Conservation (phyloP, 2,797 vertebrate species). For the Eupleurogrammus muticus region DNA sequence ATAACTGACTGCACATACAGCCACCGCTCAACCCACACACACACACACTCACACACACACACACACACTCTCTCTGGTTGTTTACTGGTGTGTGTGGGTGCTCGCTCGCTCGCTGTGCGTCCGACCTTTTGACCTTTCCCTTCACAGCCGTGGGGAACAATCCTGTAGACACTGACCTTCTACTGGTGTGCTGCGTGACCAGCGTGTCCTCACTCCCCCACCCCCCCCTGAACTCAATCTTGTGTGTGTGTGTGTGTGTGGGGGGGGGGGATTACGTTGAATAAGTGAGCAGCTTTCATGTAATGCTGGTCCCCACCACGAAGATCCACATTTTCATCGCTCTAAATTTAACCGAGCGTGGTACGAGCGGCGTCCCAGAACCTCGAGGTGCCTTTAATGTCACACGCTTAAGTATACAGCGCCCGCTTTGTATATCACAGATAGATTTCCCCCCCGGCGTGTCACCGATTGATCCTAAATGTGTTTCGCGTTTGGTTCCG, state of each 20-base stretch:
- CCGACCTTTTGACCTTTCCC: conserved; percentile 54
- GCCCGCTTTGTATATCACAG: not conserved
- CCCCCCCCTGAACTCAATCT: not conserved
- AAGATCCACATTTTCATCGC: not conserved
- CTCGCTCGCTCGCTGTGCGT: not conserved
- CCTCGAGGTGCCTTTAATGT: not conserved
- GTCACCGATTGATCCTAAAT: conserved; percentile 8
- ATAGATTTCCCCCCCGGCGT: not conserved
- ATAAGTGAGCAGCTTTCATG: not conserved
- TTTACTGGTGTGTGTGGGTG: not conserved
- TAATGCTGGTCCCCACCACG: too few species aligned
- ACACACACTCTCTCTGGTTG: not conserved
- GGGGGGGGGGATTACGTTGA: too few species aligned
- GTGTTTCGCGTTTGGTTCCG: not conserved
- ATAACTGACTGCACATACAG: not conserved
- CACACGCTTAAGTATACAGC: not conserved
- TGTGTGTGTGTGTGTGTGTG: conserved; percentile 6
- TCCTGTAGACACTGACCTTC: conserved; percentile 52
- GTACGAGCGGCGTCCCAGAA: not conserved
- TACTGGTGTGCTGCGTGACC: conserved; percentile 36
- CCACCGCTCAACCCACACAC: too few species aligned
- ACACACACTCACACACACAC: not conserved
- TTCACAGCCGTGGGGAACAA: conserved; percentile 18
- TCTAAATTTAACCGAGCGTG: not conserved
- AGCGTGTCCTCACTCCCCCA: conserved; percentile 42